Percentiles rank a stretch among this genome's conserved stretches.
phyloP scores from a whole-genome alignment of 92 coral and sea anemone species.

The Chrysogorgia sp. region DNA sequence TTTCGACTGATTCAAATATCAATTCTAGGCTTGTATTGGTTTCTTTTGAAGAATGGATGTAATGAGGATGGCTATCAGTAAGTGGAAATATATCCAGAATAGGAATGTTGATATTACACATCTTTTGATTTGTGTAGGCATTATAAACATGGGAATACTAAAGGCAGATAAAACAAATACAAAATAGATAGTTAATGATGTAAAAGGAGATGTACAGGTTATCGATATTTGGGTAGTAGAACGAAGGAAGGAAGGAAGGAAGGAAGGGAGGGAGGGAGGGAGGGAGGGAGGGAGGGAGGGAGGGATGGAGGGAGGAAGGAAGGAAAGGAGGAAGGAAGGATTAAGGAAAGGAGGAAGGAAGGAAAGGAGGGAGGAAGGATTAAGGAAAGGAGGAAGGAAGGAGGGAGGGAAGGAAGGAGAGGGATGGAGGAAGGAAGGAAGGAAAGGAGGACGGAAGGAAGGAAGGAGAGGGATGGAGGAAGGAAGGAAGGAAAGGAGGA shows the following conservation, averaged over 20 bases:
- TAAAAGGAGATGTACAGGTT: neutral
- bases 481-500: slow-evolving; percentile 74
- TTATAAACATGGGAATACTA: slow-evolving; percentile 25
- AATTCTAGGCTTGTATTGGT: neutral
- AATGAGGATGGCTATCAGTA: slow-evolving; percentile 14
- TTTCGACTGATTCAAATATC: slow-evolving; percentile 31
- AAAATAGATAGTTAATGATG: neutral
- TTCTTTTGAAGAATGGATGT: neutral
- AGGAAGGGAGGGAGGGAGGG: too few species aligned
- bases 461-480: slow-evolving; percentile 74
- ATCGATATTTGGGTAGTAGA: neutral
- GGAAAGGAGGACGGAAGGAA: slow-evolving; percentile 72
- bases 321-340: neutral
- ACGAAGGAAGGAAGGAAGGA: too few species aligned
- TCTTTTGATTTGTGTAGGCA: slow-evolving; percentile 29
- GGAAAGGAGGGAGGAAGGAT: neutral
- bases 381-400: neutral
- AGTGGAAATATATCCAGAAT: slow-evolving; percentile 29
- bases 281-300: neutral
- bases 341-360: neutral
- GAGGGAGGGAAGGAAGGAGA: neutral
- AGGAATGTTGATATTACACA: slow-evolving; percentile 22
- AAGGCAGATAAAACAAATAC: neutral
- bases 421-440: slow-evolving; percentile 59
- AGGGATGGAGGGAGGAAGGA: neutral